Percentiles rank a stretch among this genome's conserved stretches.
These are phyloP conservation scores for Cerastoderma edule DNA, from an alignment of 2,888 invertebrate genomes.

Conservation along the genomic window DNA sequence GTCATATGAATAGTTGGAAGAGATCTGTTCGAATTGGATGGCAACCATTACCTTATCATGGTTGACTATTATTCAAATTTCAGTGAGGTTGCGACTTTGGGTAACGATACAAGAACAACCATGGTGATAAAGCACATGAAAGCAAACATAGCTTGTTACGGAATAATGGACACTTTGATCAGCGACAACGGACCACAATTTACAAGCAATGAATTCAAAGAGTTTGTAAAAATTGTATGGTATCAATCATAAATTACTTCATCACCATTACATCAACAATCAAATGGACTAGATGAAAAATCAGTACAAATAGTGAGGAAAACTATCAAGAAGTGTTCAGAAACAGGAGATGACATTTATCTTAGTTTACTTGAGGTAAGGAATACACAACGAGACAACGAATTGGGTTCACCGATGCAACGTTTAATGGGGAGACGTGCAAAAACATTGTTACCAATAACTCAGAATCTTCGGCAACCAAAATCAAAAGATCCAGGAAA, in stretches of 20 bases:
- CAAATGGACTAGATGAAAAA: background rate
- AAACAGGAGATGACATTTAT: background rate
- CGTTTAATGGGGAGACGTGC: background rate
- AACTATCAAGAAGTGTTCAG: background rate
- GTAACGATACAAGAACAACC: background rate
- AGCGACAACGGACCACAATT: background rate
- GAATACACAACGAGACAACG: background rate
- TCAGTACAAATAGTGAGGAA: background rate
- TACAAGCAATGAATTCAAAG: background rate
- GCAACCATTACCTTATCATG: background rate
- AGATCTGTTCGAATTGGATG: background rate
- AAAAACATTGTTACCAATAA: background rate
- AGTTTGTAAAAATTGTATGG: no score
- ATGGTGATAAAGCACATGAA: background rate
- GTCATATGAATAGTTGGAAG: background rate
- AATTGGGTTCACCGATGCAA: background rate
- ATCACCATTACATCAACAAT: background rate
- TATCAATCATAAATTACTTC: no score
- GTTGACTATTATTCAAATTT: background rate
- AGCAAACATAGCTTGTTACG: background rate
- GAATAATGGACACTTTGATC: background rate
- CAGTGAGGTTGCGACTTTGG: background rate
- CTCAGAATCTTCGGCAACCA: background rate
- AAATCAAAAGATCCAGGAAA: background rate
- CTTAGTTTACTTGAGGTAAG: background rate